Percentiles rank a stretch among this genome's conserved stretches.
Evolutionary conservation across 2,113 vertebrate species (phyloP).

Genomic region (Petrocephalus zakoni): DNA sequence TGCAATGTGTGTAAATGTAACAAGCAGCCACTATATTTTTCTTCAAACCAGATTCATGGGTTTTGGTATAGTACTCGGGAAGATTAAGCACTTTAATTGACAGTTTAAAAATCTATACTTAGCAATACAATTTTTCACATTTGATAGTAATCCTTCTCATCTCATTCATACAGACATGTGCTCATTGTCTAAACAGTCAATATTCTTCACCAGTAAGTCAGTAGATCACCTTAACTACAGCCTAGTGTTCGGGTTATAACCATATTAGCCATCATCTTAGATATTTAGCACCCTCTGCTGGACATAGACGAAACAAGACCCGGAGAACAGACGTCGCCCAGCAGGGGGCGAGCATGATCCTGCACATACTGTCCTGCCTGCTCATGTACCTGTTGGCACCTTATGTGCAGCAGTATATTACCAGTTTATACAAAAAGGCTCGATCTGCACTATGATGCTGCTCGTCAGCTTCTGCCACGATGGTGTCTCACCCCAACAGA

Average conservation of each 20-base stretch:
- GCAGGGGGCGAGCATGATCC: not conserved
- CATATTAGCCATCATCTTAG: not conserved
- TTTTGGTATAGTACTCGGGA: not conserved
- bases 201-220: not conserved
- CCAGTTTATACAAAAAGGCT: not conserved
- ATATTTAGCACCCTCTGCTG: constrained; percentile 15
- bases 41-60: not conserved
- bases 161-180: not conserved
- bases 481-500: not conserved
- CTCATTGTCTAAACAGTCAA: not conserved
- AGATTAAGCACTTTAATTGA: not conserved
- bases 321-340: not conserved
- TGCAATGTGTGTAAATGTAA: not conserved
- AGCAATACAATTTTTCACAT: not conserved
- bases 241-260: not conserved
- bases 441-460: not conserved
- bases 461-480: not conserved
- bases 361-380: not conserved
- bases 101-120: not conserved
- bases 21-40: not conserved
- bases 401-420: not conserved
- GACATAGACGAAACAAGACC: not conserved
- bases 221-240: not conserved
- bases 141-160: not conserved
- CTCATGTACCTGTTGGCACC: not conserved